A percentile compares a stretch with the other conserved stretches of the same genome.
These are phyloP conservation scores for Agrotis ipsilon DNA, from an alignment of 2,888 invertebrate genomes.

Conservation along the genomic window DNA sequence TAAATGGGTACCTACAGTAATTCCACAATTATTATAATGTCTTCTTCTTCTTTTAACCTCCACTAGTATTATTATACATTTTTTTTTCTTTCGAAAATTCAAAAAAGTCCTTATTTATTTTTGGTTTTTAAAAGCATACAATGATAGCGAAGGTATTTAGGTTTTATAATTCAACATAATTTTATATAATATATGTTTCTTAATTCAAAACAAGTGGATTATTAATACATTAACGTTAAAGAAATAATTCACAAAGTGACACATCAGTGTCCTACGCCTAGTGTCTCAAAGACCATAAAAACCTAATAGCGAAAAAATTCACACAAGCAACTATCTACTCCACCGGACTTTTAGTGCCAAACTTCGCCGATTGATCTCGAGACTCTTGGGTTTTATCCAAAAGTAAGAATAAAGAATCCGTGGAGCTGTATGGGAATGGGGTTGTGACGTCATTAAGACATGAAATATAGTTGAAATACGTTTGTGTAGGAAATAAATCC, in stretches of 20 bases:
- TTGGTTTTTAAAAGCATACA: too few relatives aligned
- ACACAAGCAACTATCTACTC: constrained; percentile 57
- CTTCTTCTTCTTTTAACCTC: too few relatives aligned
- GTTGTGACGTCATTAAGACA: constrained; percentile 47
- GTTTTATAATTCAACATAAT: too few relatives aligned
- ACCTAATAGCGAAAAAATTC: constrained; percentile 48
- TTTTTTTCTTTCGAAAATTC: too few relatives aligned
- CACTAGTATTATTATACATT: too few relatives aligned
- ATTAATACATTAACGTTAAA: neutral
- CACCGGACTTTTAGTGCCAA: constrained; percentile 69
- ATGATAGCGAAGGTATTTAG: too few relatives aligned
- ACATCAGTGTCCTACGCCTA: too few relatives aligned
- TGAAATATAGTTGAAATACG: constrained; percentile 45
- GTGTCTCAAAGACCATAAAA: constrained; percentile 37
- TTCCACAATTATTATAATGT: too few relatives aligned
- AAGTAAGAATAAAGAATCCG: constrained; percentile 53
- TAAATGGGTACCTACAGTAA: too few relatives aligned
- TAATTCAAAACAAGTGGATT: neutral
- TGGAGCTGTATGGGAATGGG: constrained; percentile 40
- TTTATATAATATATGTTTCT: neutral
- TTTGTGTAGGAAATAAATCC: constrained; percentile 47
- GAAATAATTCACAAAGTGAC: constrained; percentile 17
- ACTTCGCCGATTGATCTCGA: constrained; percentile 68
- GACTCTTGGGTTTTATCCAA: constrained; percentile 67
- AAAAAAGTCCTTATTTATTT: too few relatives aligned